phyloP scores from a whole-genome alignment of 2,888 invertebrate species.

The Auanema sp. region DNA sequence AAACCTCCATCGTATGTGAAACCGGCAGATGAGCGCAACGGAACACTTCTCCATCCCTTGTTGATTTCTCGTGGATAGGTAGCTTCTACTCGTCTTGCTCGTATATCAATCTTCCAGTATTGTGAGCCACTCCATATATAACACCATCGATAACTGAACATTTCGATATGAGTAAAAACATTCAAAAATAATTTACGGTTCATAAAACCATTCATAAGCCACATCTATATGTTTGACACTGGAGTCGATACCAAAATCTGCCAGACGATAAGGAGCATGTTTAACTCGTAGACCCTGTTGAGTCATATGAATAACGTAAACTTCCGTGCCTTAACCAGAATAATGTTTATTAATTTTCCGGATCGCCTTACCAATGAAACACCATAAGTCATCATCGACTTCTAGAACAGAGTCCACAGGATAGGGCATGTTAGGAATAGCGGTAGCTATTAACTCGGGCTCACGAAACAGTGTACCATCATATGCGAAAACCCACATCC shows the following conservation, averaged over 20 bases:
- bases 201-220: slow-evolving; percentile 18
- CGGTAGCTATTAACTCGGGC: slow-evolving; percentile 2
- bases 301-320: slow-evolving; percentile 9
- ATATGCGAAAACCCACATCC: slow-evolving; percentile 15
- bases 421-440: slow-evolving; percentile 6
- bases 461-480: slow-evolving; percentile 5
- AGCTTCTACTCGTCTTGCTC: slow-evolving; percentile 7
- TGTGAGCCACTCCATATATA: slow-evolving; percentile 15
- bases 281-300: slow-evolving; percentile 8
- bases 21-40: slow-evolving; percentile 5
- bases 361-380: slow-evolving; percentile 15
- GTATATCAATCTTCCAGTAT: slow-evolving; percentile 15
- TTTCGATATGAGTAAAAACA: neutral
- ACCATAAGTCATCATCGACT: slow-evolving; percentile 14
- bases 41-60: slow-evolving; percentile 17
- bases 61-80: slow-evolving; percentile 16
- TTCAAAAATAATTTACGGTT: slow-evolving; percentile 1
- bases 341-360: too few species aligned
- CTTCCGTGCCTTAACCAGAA: slow-evolving; percentile 8
- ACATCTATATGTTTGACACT: slow-evolving; percentile 5
- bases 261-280: slow-evolving; percentile 13
- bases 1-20: slow-evolving; percentile 16
- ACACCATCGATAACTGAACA: slow-evolving; percentile 11
- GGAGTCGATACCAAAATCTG: slow-evolving; percentile 5
- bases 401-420: slow-evolving; percentile 16